Percentiles rank a stretch among this genome's conserved stretches.
Conservation (phyloP, 1,140 invertebrate species). For the Nasonia vitripennis region DNA sequence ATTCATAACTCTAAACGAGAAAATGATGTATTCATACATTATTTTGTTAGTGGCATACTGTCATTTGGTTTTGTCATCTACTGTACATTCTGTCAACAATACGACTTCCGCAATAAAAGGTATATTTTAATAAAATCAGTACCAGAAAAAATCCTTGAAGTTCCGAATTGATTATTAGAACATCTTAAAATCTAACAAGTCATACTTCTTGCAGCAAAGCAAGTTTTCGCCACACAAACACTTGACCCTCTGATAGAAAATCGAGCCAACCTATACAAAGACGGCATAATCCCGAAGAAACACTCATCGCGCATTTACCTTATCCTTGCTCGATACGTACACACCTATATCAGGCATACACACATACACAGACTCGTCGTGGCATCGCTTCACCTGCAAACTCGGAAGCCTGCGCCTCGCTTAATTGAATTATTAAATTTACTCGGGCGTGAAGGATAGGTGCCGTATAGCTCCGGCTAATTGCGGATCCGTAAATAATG, state of each 20-base stretch:
- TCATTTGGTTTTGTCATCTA: too few species aligned
- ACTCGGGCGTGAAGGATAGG: conserved; percentile 70
- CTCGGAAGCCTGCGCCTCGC: conserved; percentile 49
- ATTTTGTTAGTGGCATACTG: too few species aligned
- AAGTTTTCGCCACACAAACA: too few species aligned
- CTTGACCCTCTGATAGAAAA: conserved; percentile 11
- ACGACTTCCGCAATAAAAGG: too few species aligned
- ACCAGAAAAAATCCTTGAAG: too few species aligned
- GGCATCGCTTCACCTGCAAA: conserved; percentile 24
- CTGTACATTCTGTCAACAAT: too few species aligned
- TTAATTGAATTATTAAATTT: conserved; percentile 73
- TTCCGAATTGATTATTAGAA: too few species aligned
- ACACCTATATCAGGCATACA: background rate
- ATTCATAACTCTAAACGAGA: too few species aligned
- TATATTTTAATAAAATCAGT: too few species aligned
- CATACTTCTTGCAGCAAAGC: too few species aligned
- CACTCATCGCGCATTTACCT: background rate
- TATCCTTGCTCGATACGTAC: background rate
- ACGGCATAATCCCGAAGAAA: background rate
- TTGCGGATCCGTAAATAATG: conserved; percentile 71
- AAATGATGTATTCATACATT: too few species aligned
- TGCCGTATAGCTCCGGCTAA: conserved; percentile 67
- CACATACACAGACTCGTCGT: background rate
- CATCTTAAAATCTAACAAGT: too few species aligned
- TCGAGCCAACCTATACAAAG: background rate